A percentile compares a stretch with the other conserved stretches of the same genome.
Evolutionary conservation across 2,888 invertebrate species (phyloP).

Genomic region (Galerucella nymphaeae): DNA sequence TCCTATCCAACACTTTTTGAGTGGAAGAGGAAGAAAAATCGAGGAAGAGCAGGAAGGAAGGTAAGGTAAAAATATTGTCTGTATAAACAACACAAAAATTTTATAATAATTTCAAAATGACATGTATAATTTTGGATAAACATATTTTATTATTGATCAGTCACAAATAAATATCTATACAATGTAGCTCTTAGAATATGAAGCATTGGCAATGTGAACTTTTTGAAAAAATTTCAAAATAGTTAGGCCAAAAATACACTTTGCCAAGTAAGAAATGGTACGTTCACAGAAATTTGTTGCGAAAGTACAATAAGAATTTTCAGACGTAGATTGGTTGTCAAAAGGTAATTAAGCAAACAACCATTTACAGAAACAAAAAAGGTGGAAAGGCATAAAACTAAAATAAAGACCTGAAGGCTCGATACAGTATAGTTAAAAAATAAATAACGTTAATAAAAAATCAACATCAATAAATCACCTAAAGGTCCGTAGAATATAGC

Average conservation of each 20-base stretch:
- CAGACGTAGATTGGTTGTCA: slow-evolving; percentile 16
- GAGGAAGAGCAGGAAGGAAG: no score
- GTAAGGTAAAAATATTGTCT: no score
- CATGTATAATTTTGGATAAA: slow-evolving; percentile 26
- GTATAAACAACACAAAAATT: background rate
- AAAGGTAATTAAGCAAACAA: slow-evolving; percentile 10
- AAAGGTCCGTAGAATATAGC: no score
- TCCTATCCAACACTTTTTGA: no score
- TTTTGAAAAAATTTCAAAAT: slow-evolving; percentile 36
- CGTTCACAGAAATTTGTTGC: slow-evolving; percentile 10
- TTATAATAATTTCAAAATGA: no score
- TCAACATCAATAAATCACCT: no score
- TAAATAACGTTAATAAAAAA: no score
- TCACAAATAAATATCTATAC: slow-evolving; percentile 62
- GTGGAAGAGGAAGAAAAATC: no score
- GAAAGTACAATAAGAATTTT: slow-evolving; percentile 14
- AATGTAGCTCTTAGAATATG: slow-evolving; percentile 53
- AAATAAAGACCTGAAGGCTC: no score
- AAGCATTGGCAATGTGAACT: slow-evolving; percentile 53
- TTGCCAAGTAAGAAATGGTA: slow-evolving; percentile 36
- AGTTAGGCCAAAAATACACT: slow-evolving; percentile 42
- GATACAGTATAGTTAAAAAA: no score
- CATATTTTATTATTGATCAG: slow-evolving; percentile 57
- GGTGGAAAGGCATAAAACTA: no score
- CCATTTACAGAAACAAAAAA: background rate